Base-by-base conservation (phyloP, 1,140 invertebrate genomes). In the Chionoecetes opilio region DNA sequence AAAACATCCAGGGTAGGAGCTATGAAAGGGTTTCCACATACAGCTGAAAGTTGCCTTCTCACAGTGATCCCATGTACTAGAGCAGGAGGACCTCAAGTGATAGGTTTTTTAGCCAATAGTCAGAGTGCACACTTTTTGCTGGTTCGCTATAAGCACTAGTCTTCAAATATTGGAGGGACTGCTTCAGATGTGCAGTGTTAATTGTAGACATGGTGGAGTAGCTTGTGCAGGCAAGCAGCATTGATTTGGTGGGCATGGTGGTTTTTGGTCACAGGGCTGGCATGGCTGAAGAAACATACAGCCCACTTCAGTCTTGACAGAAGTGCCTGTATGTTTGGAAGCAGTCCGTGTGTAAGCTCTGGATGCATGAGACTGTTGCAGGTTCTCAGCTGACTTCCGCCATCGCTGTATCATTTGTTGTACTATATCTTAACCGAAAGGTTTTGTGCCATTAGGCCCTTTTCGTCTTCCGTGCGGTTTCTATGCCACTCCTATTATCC, bases 81-180 rank as follows among this genome's bases (percentile, higher is more conserved):
- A 92, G 75, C 91, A 92, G 3, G 21, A 46, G 89, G 37, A 91
- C 21, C 89, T 91, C 26, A 3, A 91, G 89, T 46, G 89, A 91
- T 21, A 91, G 89, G 89, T 35, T 91, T 63, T 91, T 91, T 31
- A 91, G 46, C 89, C 89, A 91, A n/a, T 91, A 41, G 32, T 91
- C 89, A 38, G 21, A 91, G n/a, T 91, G 34, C 8, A 63, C 35
- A 38, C 38, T 46, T 91, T 91, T 21, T 29, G 14, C 46, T n/a
- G 3, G 37, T 31, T 46, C 38, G 32, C 37, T 91, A 38, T 63
- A n/a, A 6, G 37, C 37, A 91, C 89, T 38, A 91, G 21, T 91
- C 89, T 31, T 91, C 89, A n/a, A 91, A 63, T 2, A 38, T 17
- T 41, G 37, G 21, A 91, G 89, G 26, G 34, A 38, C 3, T 9